Conservation (phyloP, 30 jellyfish, hydroid and myxozoan genomes). For the Sanderia malayensis region DNA sequence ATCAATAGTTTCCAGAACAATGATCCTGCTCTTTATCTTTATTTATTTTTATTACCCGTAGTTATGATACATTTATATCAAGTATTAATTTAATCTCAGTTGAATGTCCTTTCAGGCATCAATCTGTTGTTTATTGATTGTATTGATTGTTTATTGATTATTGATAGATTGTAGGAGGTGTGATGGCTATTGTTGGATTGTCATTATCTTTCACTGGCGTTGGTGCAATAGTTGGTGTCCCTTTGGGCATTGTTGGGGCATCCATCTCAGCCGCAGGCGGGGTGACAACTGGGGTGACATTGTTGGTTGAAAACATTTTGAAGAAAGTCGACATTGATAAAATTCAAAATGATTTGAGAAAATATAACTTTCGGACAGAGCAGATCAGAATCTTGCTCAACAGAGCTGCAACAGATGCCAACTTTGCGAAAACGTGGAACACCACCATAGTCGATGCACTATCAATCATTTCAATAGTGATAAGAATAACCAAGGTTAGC, state of each 20-base stretch:
- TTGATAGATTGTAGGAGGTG: slow-evolving; percentile 32
- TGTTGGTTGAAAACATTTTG: slow-evolving; percentile 17
- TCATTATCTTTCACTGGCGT: slow-evolving; percentile 40
- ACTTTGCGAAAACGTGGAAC: slow-evolving; percentile 44
- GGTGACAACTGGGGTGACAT: slow-evolving; percentile 15
- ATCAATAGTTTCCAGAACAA: no score
- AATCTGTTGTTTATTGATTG: no score
- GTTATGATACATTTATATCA: no score
- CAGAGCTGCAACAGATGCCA: slow-evolving; percentile 39
- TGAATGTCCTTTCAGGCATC: no score
- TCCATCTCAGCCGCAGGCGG: slow-evolving; percentile 59
- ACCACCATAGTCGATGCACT: slow-evolving; percentile 1
- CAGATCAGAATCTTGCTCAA: slow-evolving; percentile 27
- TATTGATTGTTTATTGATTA: no score
- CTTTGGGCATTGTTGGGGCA: slow-evolving; percentile 42
- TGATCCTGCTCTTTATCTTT: no score
- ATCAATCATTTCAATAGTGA: not conserved
- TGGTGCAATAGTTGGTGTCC: slow-evolving; percentile 52
- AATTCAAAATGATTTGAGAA: slow-evolving; percentile 11
- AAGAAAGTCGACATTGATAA: slow-evolving; percentile 31
- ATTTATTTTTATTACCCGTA: no score
- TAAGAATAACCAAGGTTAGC: slow-evolving; percentile 39
- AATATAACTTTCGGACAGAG: slow-evolving; percentile 29
- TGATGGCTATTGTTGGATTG: slow-evolving; percentile 30
- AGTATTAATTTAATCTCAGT: no score